Percentiles rank a stretch among this genome's conserved stretches.
Conservation (phyloP, 2,797 vertebrate species). For the Epinephelus coioides region DNA sequence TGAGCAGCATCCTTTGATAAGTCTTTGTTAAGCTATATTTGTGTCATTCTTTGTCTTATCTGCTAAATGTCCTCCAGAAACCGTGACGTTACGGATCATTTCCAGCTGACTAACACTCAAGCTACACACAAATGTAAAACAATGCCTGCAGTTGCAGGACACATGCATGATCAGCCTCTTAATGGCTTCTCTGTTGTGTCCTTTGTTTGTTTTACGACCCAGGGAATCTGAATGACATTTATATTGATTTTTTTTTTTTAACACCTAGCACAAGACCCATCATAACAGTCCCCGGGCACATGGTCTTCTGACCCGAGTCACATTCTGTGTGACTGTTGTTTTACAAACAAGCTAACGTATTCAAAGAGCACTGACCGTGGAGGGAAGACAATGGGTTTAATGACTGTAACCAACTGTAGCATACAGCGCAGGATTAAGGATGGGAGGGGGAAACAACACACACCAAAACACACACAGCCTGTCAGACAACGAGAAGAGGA, state of each 20-base stretch:
- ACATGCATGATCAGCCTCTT: not conserved
- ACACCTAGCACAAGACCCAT: slow-evolving; percentile 24
- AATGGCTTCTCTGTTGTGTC: slow-evolving; percentile 11
- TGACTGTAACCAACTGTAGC: slow-evolving; percentile 61
- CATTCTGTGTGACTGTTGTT: slow-evolving; percentile 61
- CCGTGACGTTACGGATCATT: not conserved
- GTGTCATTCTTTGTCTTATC: not conserved
- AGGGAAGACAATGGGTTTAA: slow-evolving; percentile 68
- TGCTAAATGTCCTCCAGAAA: not conserved
- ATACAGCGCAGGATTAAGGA: slow-evolving; percentile 54
- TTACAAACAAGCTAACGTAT: slow-evolving; percentile 52
- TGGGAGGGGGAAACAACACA: not conserved
- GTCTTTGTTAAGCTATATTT: not conserved
- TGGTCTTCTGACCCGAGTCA: slow-evolving; percentile 53
- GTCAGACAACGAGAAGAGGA: slow-evolving; percentile 63
- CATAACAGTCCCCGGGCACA: slow-evolving; percentile 9
- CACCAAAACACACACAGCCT: slow-evolving; percentile 56
- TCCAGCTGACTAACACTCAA: not conserved
- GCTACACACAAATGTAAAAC: not conserved
- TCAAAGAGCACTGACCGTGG: slow-evolving; percentile 59
- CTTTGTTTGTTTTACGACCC: slow-evolving; percentile 28
- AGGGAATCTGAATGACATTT: slow-evolving; percentile 33
- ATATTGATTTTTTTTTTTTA: slow-evolving; percentile 13
- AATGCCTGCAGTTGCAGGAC: not conserved
- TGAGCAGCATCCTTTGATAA: not conserved